phyloP scores from a whole-genome alignment of 1,140 invertebrate genomes.

The Drosophila busckii region DNA sequence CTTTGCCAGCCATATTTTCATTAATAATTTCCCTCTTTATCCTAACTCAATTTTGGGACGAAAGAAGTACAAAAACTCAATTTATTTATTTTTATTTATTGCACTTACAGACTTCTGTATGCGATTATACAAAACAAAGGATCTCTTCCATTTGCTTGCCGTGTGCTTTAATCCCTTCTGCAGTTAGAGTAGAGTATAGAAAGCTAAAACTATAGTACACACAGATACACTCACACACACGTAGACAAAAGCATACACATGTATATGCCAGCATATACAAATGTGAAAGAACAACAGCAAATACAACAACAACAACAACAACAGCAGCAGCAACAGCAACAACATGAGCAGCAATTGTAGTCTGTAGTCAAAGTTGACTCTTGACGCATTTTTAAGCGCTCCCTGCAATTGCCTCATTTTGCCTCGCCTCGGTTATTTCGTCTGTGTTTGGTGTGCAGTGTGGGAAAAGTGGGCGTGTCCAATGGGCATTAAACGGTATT shows the following conservation, averaged over 20 bases:
- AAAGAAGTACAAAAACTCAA: too few relatives aligned
- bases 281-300: too few relatives aligned
- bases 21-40: too few relatives aligned
- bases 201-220: slow-evolving; percentile 38
- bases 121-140: too few relatives aligned
- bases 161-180: slow-evolving; percentile 25
- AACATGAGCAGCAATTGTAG: slow-evolving; percentile 42
- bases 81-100: too few relatives aligned
- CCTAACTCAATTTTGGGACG: too few relatives aligned
- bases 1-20: too few relatives aligned
- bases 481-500: slow-evolving; percentile 72
- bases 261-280: too few relatives aligned
- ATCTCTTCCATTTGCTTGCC: too few relatives aligned
- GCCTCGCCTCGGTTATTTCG: background rate
- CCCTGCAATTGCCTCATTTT: slow-evolving; percentile 5
- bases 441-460: slow-evolving; percentile 52
- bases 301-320: too few relatives aligned
- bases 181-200: slow-evolving; percentile 23
- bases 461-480: slow-evolving; percentile 71
- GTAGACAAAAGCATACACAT: background rate
- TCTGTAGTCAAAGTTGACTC: slow-evolving; percentile 68
- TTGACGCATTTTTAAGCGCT: slow-evolving; percentile 70
- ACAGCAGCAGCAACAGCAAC: too few relatives aligned
- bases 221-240: slow-evolving; percentile 3
- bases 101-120: too few relatives aligned